These are phyloP conservation scores for Anarsia innoxiella DNA, from an alignment of 2,888 invertebrate species.

Conservation along the genomic window DNA sequence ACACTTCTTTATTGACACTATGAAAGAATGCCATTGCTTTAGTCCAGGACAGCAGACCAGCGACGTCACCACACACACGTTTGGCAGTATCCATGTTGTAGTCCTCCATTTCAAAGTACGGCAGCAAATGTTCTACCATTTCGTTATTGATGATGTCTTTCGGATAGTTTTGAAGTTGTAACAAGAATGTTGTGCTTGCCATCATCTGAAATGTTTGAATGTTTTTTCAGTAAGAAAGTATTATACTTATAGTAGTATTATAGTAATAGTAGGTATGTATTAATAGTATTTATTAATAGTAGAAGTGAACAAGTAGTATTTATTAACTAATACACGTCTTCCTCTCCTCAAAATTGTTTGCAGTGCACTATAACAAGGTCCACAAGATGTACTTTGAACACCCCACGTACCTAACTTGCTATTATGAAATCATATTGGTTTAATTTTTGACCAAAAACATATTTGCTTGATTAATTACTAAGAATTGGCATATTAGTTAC, in stretches of 20 bases:
- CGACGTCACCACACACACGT: conserved; percentile 96
- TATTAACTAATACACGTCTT: too few species aligned
- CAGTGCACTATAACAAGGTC: too few species aligned
- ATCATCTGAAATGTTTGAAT: conserved; percentile 82
- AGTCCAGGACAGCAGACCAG: conserved; percentile 96
- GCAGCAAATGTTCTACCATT: conserved; percentile 93
- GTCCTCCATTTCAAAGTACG: conserved; percentile 96
- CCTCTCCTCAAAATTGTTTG: too few species aligned
- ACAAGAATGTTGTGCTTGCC: conserved; percentile 94
- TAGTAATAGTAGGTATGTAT: not conserved
- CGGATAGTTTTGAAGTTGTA: conserved; percentile 95
- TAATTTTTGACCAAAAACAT: too few species aligned
- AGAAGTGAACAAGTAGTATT: too few species aligned
- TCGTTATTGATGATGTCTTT: conserved; percentile 98
- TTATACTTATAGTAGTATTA: not conserved
- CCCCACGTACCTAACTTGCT: too few species aligned
- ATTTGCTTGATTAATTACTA: too few species aligned
- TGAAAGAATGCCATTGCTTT: conserved; percentile 97
- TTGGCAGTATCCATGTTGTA: conserved; percentile 98
- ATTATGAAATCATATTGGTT: too few species aligned
- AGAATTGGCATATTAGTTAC: too few species aligned
- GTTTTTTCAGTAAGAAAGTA: too few species aligned
- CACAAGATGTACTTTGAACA: too few species aligned
- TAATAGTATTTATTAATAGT: too few species aligned
- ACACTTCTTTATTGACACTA: conserved; percentile 96